phyloP scores from a whole-genome alignment of 2,113 vertebrate genomes.

The Mustela lutreola region DNA sequence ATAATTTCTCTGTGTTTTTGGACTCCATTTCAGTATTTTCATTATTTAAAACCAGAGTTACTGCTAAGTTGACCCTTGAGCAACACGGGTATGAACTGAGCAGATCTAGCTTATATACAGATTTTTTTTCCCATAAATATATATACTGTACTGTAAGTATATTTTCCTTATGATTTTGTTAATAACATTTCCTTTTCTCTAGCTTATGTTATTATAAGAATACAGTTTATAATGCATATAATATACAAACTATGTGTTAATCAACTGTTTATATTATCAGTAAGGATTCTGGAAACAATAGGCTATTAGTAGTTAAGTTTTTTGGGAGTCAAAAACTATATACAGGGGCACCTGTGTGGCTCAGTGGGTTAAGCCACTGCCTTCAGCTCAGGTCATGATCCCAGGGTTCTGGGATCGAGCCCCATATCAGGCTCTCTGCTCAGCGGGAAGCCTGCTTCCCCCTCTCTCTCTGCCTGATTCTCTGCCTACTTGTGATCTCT shows the following conservation, averaged over 20 bases:
- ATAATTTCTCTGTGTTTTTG: slow-evolving; percentile 19
- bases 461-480: too few species aligned
- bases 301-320: background rate
- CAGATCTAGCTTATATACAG: background rate
- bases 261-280: background rate
- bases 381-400: too few species aligned
- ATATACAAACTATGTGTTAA: background rate
- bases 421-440: too few species aligned
- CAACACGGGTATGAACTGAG: background rate
- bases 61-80: background rate
- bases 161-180: background rate
- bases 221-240: background rate
- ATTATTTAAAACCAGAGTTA: slow-evolving; percentile 39
- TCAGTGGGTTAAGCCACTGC: too few species aligned
- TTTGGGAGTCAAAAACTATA: background rate
- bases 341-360: too few species aligned
- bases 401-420: too few species aligned
- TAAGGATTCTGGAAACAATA: background rate
- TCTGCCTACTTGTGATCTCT: too few species aligned
- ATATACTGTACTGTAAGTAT: background rate
- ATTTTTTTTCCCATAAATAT: background rate
- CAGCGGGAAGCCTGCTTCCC: too few species aligned
- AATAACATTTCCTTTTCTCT: background rate
- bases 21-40: slow-evolving; percentile 25
- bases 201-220: background rate